Evolutionary conservation across 2,113 vertebrate genomes (phyloP), one percentile per base, ranked within the genome.

Genomic region (Gobius niger): DNA sequence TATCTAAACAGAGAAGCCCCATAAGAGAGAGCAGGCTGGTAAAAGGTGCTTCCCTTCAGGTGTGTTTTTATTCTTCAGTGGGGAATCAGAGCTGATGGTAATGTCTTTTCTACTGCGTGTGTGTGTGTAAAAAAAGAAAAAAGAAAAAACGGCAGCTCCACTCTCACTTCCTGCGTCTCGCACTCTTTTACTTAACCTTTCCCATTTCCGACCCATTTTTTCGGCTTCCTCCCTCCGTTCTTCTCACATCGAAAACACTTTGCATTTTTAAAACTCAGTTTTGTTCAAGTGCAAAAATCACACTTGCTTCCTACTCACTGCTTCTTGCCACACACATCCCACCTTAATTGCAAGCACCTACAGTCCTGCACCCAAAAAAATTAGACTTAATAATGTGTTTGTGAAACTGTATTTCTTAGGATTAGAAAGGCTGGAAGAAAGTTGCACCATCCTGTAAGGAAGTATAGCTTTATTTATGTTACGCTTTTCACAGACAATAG

Each of bases 261-360:
- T 81, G 54, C 67, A 78, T 85, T 83, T 82, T 80, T 40, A 76
- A 86, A 84, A 82, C 77, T 78, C 10, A 71, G 79, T 79, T 81
- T 75, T 83, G 73, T 59, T 24, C 46, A 3, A 47, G 62, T 73
- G 11, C 47, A 72, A 74, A 73, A 47, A 71, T 73, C 49, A 9
- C 67, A 62, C 60, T 71, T 67, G 72, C 67, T 52, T 59, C 44
- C 50, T 63, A 47, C 54, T 81, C 73, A 75, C 57, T 53, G 50
- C 16, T 77, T 62, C 72, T 50, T 67, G 75, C 24, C 65, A 63
- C 67, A 63, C 67, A 75, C 73, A 67, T 67, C 70, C 50, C n/a
- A 56, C 65, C 79, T 78, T 84, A 88, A 88, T 84, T 89, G 74
- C 78, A 73, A 71, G 65, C 53, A 62, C 68, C 75, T 82, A 81